phyloP scores from a whole-genome alignment of 2,888 invertebrate genomes.

The Rhyacophila evoluta region DNA sequence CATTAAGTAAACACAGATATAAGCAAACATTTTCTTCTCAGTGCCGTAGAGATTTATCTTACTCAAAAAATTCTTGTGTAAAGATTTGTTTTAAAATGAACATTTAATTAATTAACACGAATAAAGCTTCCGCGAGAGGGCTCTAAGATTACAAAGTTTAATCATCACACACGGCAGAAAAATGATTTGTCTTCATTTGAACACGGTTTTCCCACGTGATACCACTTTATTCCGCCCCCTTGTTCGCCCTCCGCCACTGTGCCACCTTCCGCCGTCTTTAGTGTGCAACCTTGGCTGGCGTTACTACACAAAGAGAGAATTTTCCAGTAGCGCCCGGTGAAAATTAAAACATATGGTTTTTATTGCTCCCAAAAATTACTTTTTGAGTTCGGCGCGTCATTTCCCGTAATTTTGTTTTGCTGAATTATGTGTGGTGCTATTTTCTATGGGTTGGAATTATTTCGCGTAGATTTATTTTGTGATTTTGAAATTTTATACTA shows the following conservation, averaged over 20 bases:
- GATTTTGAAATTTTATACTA: no score
- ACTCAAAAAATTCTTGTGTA: not conserved
- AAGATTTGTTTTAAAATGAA: not conserved
- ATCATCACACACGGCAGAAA: slow-evolving; percentile 37
- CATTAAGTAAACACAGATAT: no score
- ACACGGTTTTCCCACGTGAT: slow-evolving; percentile 28
- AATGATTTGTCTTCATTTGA: slow-evolving; percentile 40
- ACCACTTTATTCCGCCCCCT: not conserved
- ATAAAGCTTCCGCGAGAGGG: slow-evolving; percentile 5
- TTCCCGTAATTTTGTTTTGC: slow-evolving; percentile 6
- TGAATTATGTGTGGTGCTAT: slow-evolving; percentile 6
- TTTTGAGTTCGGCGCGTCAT: slow-evolving; percentile 36
- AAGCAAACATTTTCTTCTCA: no score
- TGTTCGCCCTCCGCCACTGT: not conserved
- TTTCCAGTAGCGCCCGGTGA: slow-evolving; percentile 3
- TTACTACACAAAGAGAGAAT: not conserved
- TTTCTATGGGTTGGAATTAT: not conserved
- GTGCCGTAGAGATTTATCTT: no score
- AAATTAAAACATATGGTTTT: slow-evolving; percentile 50
- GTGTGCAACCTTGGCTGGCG: not conserved
- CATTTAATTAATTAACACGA: not conserved
- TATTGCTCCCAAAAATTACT: slow-evolving; percentile 46
- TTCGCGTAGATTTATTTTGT: not conserved
- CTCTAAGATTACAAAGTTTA: slow-evolving; percentile 30
- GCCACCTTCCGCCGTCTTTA: not conserved